Base-by-base conservation (phyloP, 53 echinoderm and acorn worm species). In the Holothuria scabra region DNA sequence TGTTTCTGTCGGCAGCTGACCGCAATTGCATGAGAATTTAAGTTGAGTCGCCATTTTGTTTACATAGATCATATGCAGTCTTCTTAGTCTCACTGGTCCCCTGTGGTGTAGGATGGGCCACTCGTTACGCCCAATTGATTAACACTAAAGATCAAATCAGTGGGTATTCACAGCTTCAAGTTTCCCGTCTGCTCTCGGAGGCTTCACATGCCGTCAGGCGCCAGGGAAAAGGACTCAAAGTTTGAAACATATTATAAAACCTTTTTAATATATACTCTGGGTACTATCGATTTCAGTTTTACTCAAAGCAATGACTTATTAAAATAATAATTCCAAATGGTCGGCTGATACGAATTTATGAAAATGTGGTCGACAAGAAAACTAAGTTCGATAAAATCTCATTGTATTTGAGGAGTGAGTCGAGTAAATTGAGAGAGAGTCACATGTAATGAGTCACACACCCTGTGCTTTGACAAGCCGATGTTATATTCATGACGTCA, bases 21-120 rank as follows among this genome's bases (percentile, higher is more conserved):
- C 72, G 72, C 72, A 72, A 72, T 44, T 72, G 72, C 46, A 72
- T 72, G 72, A 44, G 72, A 72, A 41, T 24, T 22, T n/a, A 44
- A 34, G 49, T 49, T 25, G 37, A 72, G 72, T 49, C 72, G 72
- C 72, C 72, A 72, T 72, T 72, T 72, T 72, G 46, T 72, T 72
- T 41, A 72, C 72, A 72, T 48, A 44, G 72, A 72, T 72, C 72
- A 16, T 72, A 72, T 72, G 46, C 48, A 72, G 49, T 26, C 72
- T 23, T 72, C 72, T 41, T 28, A 44, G 48, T 49, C 44, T 7
- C 22, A 44, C 72, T 25, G 21, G 24, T 25, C 16, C 29, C 72
- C 72, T 25, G 72, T 72, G 72, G 72, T 72, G 72, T 72, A 46
- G 72, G 72, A 72, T 72, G 46, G 72, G 72, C 72, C 72, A 72